These are phyloP conservation scores for Polia nebulosa DNA, from an alignment of 2,888 invertebrate species.

Conservation along the genomic window DNA sequence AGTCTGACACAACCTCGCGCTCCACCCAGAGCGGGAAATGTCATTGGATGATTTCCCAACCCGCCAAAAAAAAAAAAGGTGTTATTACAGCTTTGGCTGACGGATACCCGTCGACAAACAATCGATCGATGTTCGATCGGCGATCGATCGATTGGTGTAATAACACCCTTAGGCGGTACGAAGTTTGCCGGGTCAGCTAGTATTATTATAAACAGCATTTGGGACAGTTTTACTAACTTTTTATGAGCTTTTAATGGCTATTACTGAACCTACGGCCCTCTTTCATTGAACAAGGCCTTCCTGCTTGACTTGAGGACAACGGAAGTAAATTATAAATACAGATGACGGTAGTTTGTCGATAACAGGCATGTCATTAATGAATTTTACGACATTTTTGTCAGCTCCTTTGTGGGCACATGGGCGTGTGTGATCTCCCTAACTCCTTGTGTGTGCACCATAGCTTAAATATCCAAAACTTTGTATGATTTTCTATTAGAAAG, in stretches of 20 bases:
- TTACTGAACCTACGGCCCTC: conserved; percentile 49
- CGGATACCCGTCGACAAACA: too few relatives aligned
- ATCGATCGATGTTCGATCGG: too few relatives aligned
- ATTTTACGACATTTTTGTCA: conserved; percentile 54
- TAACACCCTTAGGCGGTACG: too few relatives aligned
- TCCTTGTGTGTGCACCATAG: background rate
- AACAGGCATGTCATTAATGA: conserved; percentile 58
- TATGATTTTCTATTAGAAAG: background rate
- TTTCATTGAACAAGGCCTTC: conserved; percentile 54
- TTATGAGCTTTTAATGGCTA: conserved; percentile 68
- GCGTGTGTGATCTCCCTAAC: too few relatives aligned
- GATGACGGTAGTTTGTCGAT: conserved; percentile 61
- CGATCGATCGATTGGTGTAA: too few relatives aligned
- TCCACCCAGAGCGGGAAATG: too few relatives aligned
- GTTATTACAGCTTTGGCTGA: too few relatives aligned
- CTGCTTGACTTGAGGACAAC: conserved; percentile 23
- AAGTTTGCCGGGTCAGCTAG: too few relatives aligned
- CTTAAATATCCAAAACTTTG: background rate
- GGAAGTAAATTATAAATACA: conserved; percentile 61
- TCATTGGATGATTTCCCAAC: too few relatives aligned
- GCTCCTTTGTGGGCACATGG: too few relatives aligned
- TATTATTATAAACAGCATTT: conserved; percentile 2
- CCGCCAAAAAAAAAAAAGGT: too few relatives aligned
- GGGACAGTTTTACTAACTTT: conserved; percentile 41
- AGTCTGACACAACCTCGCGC: too few relatives aligned